Base-by-base conservation (phyloP, 2,113 vertebrate species). In the Morone saxatilis region DNA sequence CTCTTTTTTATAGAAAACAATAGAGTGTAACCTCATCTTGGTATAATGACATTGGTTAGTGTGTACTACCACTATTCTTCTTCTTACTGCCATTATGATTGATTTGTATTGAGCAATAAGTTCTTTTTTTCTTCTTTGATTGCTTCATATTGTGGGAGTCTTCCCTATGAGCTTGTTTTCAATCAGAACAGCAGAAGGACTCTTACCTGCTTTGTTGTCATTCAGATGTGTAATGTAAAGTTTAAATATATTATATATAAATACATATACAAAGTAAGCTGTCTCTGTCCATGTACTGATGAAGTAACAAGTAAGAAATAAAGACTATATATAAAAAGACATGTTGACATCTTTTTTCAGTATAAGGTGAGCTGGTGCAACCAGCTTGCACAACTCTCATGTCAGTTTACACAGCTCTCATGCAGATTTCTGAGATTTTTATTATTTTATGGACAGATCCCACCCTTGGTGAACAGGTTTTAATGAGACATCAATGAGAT, bases 61-160 rank as follows among this genome's bases (percentile, higher is more conserved):
- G 92, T 94, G 88, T 92, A 76, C 41, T 92, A 88, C 83, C 89
- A 78, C 69, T 89, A 76, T 60, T 84, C 1, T 45, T 92, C 89
- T 86, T 88, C 77, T 86, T 92, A 90, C 91, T 92, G 88, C 89
- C 89, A 89, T 92, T 86, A 84, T 77, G 61, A 90, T 83, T 90
- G 76, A 94, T 94, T 95, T 95, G 85, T 95, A 94, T 91, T 91
- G 84, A 96, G 95, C 94, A 95, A 95, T 95, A 96, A 92, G 86
- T 94, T 93, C 31, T 87, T 88, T 71, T 66, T 75, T 84, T 90
- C 74, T 86, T 16, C 50, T 90, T 87, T 83, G 80, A 78, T 85
- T 66, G 80, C 93, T 92, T 91, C 85, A 86, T 89, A 89, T 81
- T 92, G 86, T 89, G 89, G 83, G 88, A 84, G 73, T 90, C 80